Evolutionary conservation across 2,113 vertebrate genomes (phyloP), one percentile per base, ranked within the genome.

Genomic region (Entomyzon cyanotis): DNA sequence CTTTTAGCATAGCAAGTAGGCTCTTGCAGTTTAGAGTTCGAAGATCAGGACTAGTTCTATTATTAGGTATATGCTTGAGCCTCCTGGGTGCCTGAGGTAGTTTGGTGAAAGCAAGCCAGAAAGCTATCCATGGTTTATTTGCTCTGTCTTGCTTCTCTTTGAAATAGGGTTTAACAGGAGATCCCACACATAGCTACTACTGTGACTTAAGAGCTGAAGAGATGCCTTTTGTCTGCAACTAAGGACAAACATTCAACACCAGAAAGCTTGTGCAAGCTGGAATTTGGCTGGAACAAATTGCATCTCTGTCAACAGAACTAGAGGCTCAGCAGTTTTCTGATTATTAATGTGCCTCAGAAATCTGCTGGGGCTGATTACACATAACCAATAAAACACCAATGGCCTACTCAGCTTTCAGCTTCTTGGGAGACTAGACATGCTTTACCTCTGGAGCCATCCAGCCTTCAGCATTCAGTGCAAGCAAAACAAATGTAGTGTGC

Each of bases 311-410:
- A 97, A 69, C 47, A 77, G n/a, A 94, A 91, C 53, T 28, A 92
- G 73, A 67, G 20, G 52, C 68, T 96, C 86, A 84, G 78, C 71
- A 84, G 59, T 96, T 95, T 96, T 79, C 78, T 89, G 71, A 93
- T 95, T 98, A 97, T 96, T 97, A 98, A 95, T 94, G 80, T 87
- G 89, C 83, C 88, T 96, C 95, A 94, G 87, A 97, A 97, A 63
- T 95, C 94, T 95, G 46, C 67, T 94, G 93, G 80, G 91, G 64
- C 85, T 96, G 93, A 96, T 97, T 95, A 64, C 23, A 50, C 41
- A 81, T 33, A 87, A 63, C 37, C 68, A 78, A 16, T 56, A 50
- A 95, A 93, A 78, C 91, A 73, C 53, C 77, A 85, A 7, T 35
- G 52, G 68, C 70, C 58, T 71, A 27, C 69, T 94, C 82, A 77